These are phyloP conservation scores for Microcebus tavaratra DNA, from an alignment of 2,113 vertebrate genomes.

Conservation along the genomic window DNA sequence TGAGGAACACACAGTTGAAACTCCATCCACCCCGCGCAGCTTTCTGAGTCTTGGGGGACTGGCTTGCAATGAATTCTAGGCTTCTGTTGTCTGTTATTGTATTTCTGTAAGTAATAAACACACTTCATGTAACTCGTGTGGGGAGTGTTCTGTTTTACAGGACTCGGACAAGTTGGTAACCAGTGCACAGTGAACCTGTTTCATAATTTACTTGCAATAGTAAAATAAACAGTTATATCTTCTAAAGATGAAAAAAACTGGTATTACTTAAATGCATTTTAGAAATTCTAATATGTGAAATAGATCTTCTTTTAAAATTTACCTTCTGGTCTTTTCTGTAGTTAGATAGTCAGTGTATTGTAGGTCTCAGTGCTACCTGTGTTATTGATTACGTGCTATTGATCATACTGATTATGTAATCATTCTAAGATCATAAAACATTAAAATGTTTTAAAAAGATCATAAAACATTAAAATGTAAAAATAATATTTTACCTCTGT, in stretches of 20 bases:
- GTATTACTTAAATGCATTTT: background rate
- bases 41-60: background rate
- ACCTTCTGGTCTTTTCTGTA: background rate
- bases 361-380: background rate
- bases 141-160: background rate
- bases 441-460: background rate
- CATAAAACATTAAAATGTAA: background rate
- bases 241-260: background rate
- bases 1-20: background rate
- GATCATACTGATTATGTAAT: background rate
- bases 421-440: slow-evolving; percentile 3
- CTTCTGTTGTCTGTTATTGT: background rate
- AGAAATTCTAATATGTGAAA: slow-evolving; percentile 5
- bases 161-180: background rate
- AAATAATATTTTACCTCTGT: background rate
- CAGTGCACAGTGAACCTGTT: background rate
- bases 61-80: background rate
- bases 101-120: background rate
- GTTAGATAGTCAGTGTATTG: background rate
- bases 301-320: background rate
- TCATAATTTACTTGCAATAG: background rate
- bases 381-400: background rate
- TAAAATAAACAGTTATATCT: background rate
- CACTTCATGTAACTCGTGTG: background rate
- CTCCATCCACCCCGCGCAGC: background rate